Conservation (phyloP, 64 coral and sea anemone genomes). For the Dendronephthya gigantea region DNA sequence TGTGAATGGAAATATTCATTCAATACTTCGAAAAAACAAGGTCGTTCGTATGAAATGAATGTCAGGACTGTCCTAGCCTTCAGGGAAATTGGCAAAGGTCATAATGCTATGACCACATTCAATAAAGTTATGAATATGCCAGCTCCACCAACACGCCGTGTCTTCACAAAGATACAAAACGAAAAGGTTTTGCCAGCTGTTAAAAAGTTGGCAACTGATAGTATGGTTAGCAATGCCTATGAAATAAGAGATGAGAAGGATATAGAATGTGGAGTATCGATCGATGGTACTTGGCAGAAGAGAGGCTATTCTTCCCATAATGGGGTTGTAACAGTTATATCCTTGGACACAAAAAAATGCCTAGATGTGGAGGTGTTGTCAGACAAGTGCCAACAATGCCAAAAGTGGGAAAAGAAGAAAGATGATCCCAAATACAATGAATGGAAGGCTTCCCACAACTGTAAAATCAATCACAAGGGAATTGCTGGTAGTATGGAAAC, state of each 20-base stretch:
- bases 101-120: not conserved
- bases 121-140: constrained; percentile 2
- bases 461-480: not conserved
- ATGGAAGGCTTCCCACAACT: not conserved
- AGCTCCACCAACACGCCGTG: not conserved
- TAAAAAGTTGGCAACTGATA: not conserved
- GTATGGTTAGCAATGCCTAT: not conserved
- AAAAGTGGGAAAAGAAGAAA: not conserved
- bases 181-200: not conserved
- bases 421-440: not conserved
- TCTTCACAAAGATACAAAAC: not conserved
- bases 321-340: not conserved
- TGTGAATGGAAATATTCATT: too few species aligned
- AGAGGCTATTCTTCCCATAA: not conserved
- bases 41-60: not conserved
- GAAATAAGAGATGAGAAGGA: not conserved
- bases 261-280: not conserved
- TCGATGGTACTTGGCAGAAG: constrained; percentile 6
- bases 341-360: not conserved
- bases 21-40: constrained; percentile 9
- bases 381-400: constrained; percentile 2
- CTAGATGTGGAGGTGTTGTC: constrained; percentile 2
- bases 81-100: constrained; percentile 13
- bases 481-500: not conserved
- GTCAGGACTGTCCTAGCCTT: not conserved